Base-by-base conservation (phyloP, 2,797 vertebrate species). In the Sylvilagus floridanus region DNA sequence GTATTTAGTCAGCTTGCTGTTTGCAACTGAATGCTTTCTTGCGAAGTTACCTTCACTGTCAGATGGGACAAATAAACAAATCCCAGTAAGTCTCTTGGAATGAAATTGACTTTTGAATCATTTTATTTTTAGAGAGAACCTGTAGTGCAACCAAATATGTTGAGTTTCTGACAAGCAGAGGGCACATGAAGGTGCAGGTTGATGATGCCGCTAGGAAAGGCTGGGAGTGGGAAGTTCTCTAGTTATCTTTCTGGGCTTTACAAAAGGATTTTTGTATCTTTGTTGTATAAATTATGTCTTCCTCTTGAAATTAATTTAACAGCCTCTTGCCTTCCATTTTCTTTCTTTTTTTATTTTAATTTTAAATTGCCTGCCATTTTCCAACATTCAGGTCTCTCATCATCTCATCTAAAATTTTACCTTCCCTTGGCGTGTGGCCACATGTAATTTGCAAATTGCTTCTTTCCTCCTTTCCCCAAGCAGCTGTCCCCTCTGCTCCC, bases 1-100 rank as follows among this genome's bases (percentile, higher is more conserved):
- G 92, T 96, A 92, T 96, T 96, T 92, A 97, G 93, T 96, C 81
- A 87, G n/a, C 75, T 92, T 84, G 42, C 88, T 95, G 69, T 90
- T 88, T 97, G 93, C 95, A 95, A 75, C 78, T 75, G 75, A 90
- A 35, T 79, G 19, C 88, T 30, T 96, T 35, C 87, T 75, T 89
- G 24, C 0, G 24, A 68, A 95, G 79, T 95, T 96, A 75, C 71
- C 94, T 84, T 88, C 82, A 88, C 47, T 14, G 63, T 47, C 88
- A 79, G 69, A 32, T 37, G 62, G 87, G 19, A 7, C 75, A 32
- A 65, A 69, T 42, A n/a, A 63, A 63, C 62, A 4, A 17, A 84
- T 94, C 52, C 87, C 87, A 37, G 60, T 79, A 35, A 82, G 37
- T 60, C 62, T 71, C 73, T 91, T 72, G 75, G 66, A 94, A n/a